Conservation (phyloP, 2,888 invertebrate species). For the Fissipunctia ypsillon region DNA sequence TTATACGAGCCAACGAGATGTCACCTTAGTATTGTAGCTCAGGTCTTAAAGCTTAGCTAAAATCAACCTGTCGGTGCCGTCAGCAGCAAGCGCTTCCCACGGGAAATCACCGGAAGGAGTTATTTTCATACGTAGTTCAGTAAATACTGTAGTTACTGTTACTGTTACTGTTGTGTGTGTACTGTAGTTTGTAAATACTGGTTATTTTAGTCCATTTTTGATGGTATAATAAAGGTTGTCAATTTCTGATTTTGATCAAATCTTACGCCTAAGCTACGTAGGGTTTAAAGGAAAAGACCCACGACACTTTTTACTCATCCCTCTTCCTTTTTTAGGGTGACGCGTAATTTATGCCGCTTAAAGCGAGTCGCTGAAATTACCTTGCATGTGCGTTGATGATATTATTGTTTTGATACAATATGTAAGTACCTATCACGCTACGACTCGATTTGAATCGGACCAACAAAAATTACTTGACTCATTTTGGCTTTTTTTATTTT, state of each 20-base stretch:
- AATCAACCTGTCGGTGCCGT: conserved; percentile 62
- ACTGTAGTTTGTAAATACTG: too few relatives aligned
- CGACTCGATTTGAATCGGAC: background rate
- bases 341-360: background rate
- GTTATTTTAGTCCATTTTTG: conserved; percentile 27
- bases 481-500: too few relatives aligned
- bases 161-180: too few relatives aligned
- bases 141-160: too few relatives aligned
- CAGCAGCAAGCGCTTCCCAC: conserved; percentile 53
- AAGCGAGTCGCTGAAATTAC: background rate
- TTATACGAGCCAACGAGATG: conserved; percentile 20
- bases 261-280: background rate
- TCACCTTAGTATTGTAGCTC: conserved; percentile 38
- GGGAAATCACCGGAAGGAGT: conserved; percentile 75
- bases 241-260: conserved; percentile 20
- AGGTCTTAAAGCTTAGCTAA: conserved; percentile 64
- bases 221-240: conserved; percentile 10
- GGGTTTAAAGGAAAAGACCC: background rate
- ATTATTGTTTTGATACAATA: background rate
- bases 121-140: conserved; percentile 69
- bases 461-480: background rate
- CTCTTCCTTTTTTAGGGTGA: too few relatives aligned
- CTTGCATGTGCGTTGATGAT: too few relatives aligned
- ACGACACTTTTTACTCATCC: too few relatives aligned
- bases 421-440: background rate